Evolutionary conservation across 1,140 invertebrate genomes (phyloP), one percentile per base, ranked within the genome.

Genomic region (Forficula auricularia): DNA sequence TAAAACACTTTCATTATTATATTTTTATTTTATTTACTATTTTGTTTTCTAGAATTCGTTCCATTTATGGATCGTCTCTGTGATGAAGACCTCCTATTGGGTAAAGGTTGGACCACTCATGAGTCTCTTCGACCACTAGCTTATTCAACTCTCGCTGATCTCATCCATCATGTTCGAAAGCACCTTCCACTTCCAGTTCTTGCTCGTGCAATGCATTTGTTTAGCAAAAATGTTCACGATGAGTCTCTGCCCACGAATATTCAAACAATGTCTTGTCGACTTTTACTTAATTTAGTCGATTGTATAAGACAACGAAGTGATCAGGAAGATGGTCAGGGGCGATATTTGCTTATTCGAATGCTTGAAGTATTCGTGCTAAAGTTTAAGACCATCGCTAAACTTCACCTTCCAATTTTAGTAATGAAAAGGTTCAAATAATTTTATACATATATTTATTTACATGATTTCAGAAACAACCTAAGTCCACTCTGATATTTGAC

Each of bases 151-250:
- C 63, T 98, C 2, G 92, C 91, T 2, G 94, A 98, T 66, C 65
- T 98, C n/a, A 87, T 97, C 1, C 92, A 98, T 61, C 91, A 97
- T 61, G 85, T 97, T 0, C 67, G 92, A 3, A 77, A 86, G 53
- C 73, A 84, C 48, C 59, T 98, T 33, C 80, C 79, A 0, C 63
- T 96, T 20, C 68, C 73, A 10, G 84, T 94, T 54, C 65, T 98
- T 1, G 79, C 82, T 0, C 73, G 82, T 51, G 90, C 90, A 1
- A 86, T 92, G 0, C 86, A 90, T 61, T 61, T 96, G 0, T 98
- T 95, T 60, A 87, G 88, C 2, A 92, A 90, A 62, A 96, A 95
- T 66, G 80, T 97, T 0, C 90, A 96, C 55, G 91, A 97, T 59
- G 89, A 95, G 56, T 87, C 83, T 36, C 65, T 96, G 35, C 86